These are phyloP conservation scores for Temnothorax ravouxi DNA, from an alignment of 2,888 invertebrate species.

Conservation along the genomic window DNA sequence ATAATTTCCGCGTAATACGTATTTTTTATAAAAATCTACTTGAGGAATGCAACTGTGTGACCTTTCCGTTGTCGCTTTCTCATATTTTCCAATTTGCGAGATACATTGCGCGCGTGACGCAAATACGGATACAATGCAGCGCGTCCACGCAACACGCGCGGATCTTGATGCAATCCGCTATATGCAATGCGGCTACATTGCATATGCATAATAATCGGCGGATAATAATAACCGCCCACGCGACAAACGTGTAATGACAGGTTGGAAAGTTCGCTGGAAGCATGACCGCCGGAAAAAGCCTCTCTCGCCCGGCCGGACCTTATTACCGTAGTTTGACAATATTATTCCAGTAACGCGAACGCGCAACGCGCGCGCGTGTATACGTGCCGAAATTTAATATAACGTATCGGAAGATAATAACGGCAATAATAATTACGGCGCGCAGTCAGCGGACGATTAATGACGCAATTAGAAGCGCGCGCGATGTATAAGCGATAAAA, in stretches of 20 bases:
- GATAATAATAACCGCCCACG: slow-evolving; percentile 42
- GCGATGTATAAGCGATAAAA: background rate
- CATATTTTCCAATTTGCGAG: slow-evolving; percentile 33
- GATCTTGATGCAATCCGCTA: slow-evolving; percentile 42
- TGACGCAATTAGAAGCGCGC: slow-evolving; percentile 38
- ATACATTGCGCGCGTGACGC: slow-evolving; percentile 23
- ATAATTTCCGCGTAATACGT: background rate
- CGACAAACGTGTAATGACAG: slow-evolving; percentile 17
- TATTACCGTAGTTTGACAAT: background rate
- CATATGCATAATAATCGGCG: slow-evolving; percentile 48
- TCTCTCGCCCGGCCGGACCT: background rate
- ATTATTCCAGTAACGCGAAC: slow-evolving; percentile 11
- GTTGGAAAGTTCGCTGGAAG: slow-evolving; percentile 1
- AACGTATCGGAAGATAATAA: slow-evolving; percentile 33
- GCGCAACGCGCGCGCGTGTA: background rate
- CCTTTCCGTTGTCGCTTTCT: slow-evolving; percentile 19
- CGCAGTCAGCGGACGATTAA: slow-evolving; percentile 9
- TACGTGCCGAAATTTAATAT: slow-evolving; percentile 27
- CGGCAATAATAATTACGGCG: slow-evolving; percentile 27
- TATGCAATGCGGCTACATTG: slow-evolving; percentile 22
- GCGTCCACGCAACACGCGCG: slow-evolving; percentile 33
- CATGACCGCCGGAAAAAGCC: slow-evolving; percentile 25
- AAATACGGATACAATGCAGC: slow-evolving; percentile 30
- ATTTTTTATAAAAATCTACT: slow-evolving; percentile 10
- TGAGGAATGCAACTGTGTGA: slow-evolving; percentile 6